Evolutionary conservation across 2,113 vertebrate species (phyloP), one percentile per base, ranked within the genome.

Genomic region (Laterallus jamaicensis): DNA sequence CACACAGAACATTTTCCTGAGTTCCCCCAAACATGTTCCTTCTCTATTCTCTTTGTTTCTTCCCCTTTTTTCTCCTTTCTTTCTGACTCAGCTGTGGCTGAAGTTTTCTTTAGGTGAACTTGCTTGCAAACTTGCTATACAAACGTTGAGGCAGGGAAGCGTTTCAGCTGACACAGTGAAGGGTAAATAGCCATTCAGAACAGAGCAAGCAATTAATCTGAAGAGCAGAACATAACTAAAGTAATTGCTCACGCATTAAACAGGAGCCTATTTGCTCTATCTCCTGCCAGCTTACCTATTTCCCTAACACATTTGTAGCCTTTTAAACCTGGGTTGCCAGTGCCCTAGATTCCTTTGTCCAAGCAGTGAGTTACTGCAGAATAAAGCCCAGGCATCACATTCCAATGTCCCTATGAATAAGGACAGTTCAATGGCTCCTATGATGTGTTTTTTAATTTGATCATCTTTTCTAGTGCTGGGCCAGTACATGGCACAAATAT

Each of bases 21-120:
- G 70, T 37, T 95, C 26, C 83, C 70, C 83, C 86, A 63, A 92
- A 71, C 58, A 87, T 82, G 82, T 85, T 91, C 91, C 50, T 86
- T 82, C 80, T 82, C 37, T 86, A 42, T 64, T 92, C 49, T 86
- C 37, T 76, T 54, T 5, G 42, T 78, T 93, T 83, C 73, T 90
- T 60, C 12, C 21, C 22, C 3, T 1, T 26, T 70, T 81, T 67
- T 76, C 44, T 7, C 24, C 29, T 86, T 93, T 87, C 50, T 49
- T 71, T 79, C 73, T 63, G 24, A 55, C 59, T 82, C 79, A 47
- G 59, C 67, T 47, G 49, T 42, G 22, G 42, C 55, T 67, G 59
- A 79, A 0, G 5, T 70, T 95, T 84, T 84, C 62, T 88, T 94
- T 40, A 67, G 52, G 76, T 84, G 56, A 94, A 86, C 63, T 82